Evolutionary conservation across 1,140 invertebrate species (phyloP), one percentile per base, ranked within the genome.

Genomic region (Bombus waltoni): DNA sequence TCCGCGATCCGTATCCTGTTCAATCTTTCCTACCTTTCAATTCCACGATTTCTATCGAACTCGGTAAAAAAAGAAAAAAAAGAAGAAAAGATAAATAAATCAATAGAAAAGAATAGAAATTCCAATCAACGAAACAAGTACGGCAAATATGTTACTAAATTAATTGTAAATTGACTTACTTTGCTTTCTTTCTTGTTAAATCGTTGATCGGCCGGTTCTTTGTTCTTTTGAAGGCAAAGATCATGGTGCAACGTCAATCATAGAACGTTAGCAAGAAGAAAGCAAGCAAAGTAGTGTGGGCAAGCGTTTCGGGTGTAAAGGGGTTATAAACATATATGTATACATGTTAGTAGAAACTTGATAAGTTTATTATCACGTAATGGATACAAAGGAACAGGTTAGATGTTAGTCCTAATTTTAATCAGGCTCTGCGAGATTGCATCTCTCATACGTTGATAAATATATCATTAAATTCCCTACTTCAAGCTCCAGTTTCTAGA

Each of bases 321-420:
- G 89, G 90, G 74, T 91, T 87, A 90, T 68, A 87, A 81, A 91
- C 81, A 91, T 84, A 90, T 90, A 86, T 87, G 73, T 86, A 88
- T 91, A 90, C 90, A 91, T 83, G 89, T 94, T 84, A 92, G 89
- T 94, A 94, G 91, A 93, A 94, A 94, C 88, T 93, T 93, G 90
- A 91, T 92, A 87, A 92, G 90, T 94, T 94, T 94, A 94, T 94
- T 94, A 92, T 92, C 81, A 89, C 85, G 89, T 93, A 92, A 72
- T 92, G 87, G 89, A 89, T 94, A 94, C 93, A 94, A 91, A 93
- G 91, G 86, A 87, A 87, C 88, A 81, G 71, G 79, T 82, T 87
- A 81, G 77, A 73, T 81, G 73, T 89, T 90, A 87, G 85, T 83
- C 87, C 57, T 79, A 81, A 57, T 47, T 47, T 32, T 57, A 53